Evolutionary conservation across 1,140 invertebrate species (phyloP), one percentile per base, ranked within the genome.

Genomic region (Rhynchophorus ferrugineus): DNA sequence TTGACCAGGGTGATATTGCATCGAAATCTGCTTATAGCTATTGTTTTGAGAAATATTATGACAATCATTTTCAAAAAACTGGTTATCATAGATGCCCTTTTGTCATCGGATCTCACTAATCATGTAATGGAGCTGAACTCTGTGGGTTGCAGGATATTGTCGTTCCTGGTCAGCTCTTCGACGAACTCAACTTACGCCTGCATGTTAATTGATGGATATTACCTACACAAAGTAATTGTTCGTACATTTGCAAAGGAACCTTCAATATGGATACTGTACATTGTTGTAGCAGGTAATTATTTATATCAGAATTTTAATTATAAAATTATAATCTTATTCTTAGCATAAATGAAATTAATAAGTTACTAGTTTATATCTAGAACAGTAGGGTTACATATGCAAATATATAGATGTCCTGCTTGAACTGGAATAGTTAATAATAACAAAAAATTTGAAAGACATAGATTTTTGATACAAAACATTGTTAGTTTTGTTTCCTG

Each of bases 181-280:
- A 72, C 66, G 2, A 75, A 76, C 56, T 68, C 71, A 0, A 75
- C 78, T 2, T 81, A 77, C 58, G 69, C 75, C 0, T 78, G 75
- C 56, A 80, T 81, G 79, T 57, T 80, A n/a, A 63, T 77, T 0
- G 77, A 79, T 56, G 78, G 75, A 1, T 65, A 78, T 18, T 78
- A 78, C 57, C 61, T 80, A 3, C 78, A 81, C 49, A 67, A 76
- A 8, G 65, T 73, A 0, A 79, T 81, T n/a, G 78, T 77, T 0
- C 70, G 74, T 2, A 72, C 76, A 1, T 78, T 80, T 56, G 70
- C 67, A 11, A 64, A 63, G 29, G 70, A 77, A 18, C 54, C 73
- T 1, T 71, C 71, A n/a, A 54, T 72, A 3, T 59, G 57, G 9
- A 62, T 66, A 50, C 51, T 78, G n/a, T 76, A 76, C 51, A 62